Conservation (phyloP, 2,888 invertebrate genomes). For the Caenorhabditis sinica region DNA sequence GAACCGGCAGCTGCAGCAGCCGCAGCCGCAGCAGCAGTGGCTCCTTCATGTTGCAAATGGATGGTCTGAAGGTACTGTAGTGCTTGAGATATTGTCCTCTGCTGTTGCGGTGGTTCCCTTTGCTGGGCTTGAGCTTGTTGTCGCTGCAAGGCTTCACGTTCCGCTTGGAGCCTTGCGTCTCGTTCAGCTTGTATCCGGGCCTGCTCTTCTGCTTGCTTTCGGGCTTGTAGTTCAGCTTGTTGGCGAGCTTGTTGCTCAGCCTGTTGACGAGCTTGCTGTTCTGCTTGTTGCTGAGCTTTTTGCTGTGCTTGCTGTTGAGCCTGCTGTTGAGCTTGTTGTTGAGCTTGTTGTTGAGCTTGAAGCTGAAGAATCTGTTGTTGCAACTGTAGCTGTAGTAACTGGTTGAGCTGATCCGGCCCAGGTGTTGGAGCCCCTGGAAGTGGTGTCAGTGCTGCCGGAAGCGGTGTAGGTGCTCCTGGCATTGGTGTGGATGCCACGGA, state of each 20-base stretch:
- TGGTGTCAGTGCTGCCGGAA: constrained; percentile 1
- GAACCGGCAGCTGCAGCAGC: neutral
- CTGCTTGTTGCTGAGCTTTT: constrained; percentile 1
- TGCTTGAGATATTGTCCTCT: constrained; percentile 24
- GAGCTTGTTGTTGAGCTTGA: neutral
- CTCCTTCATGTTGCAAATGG: constrained; percentile 22
- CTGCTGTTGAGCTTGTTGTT: too few species aligned
- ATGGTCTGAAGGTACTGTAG: constrained; percentile 46
- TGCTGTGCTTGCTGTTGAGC: too few species aligned
- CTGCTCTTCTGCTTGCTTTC: constrained; percentile 26
- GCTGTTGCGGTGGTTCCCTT: constrained; percentile 1
- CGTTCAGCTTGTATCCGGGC: constrained; percentile 8
- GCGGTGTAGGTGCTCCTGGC: constrained; percentile 6
- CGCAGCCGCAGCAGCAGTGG: neutral
- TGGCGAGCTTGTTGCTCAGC: constrained; percentile 18
- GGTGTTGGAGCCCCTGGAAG: too few species aligned
- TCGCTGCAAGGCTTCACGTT: constrained; percentile 22
- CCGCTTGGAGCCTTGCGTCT: neutral
- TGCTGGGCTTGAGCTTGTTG: constrained; percentile 31
- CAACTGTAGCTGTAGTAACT: constrained; percentile 61
- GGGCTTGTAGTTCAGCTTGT: neutral
- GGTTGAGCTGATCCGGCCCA: too few species aligned
- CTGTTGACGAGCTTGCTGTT: neutral
- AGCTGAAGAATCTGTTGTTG: constrained; percentile 10
- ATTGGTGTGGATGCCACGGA: neutral